Conservation (phyloP, 1,140 invertebrate genomes). For the Brachionus rubens region DNA sequence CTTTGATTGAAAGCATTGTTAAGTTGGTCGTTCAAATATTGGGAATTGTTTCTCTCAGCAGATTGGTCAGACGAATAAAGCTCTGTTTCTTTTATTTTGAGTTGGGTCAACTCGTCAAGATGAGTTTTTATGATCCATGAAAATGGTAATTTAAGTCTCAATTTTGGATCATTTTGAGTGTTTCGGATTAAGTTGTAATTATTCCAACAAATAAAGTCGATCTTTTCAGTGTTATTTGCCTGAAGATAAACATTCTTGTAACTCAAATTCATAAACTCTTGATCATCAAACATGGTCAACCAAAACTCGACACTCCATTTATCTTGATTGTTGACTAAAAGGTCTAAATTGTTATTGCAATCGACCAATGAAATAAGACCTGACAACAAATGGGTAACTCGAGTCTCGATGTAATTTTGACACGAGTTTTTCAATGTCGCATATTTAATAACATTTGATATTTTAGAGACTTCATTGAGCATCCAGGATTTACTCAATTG, state of each 20-base stretch:
- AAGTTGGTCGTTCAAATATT: neutral
- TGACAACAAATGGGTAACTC: conserved; percentile 4
- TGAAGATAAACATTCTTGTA: neutral
- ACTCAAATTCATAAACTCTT: neutral
- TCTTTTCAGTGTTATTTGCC: conserved; percentile 9
- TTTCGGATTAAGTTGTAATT: neutral
- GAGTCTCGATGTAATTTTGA: conserved; percentile 15
- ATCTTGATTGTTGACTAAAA: neutral
- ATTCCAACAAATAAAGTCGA: conserved; percentile 3
- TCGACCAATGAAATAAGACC: neutral
- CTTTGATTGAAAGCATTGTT: neutral
- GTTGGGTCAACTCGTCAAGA: neutral
- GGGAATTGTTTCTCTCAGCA: neutral
- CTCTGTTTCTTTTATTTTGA: conserved; percentile 20
- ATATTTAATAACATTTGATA: conserved; percentile 23
- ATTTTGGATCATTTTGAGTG: neutral
- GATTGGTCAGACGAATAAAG: too few relatives aligned
- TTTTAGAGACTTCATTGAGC: conserved; percentile 18
- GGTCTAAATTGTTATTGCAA: conserved; percentile 12
- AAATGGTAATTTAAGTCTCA: conserved; percentile 6
- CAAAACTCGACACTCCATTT: neutral
- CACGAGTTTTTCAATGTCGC: conserved; percentile 34
- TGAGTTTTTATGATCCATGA: conserved; percentile 24
- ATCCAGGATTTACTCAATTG: conserved; percentile 14
- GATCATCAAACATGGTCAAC: neutral